Evolutionary conservation across 1,140 invertebrate genomes (phyloP).

Genomic region (Microvelia longipes): DNA sequence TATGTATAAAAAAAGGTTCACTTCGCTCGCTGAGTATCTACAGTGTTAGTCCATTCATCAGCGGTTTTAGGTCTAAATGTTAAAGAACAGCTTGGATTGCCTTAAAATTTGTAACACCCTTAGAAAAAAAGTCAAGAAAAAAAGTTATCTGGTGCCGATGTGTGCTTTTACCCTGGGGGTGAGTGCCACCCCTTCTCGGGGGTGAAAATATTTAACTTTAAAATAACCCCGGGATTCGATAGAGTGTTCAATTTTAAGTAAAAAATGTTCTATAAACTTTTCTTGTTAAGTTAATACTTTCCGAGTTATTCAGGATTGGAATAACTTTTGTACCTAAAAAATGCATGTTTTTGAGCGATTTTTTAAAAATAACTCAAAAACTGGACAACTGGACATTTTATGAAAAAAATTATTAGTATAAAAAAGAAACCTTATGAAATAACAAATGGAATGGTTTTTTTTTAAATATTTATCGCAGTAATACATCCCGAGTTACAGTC

Average conservation of each 20-base stretch:
- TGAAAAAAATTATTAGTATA: no score
- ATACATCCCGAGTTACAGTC: no score
- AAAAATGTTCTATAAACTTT: not conserved
- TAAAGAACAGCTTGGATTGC: not conserved
- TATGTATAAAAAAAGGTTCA: no score
- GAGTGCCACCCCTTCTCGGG: not conserved
- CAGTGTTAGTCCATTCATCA: not conserved
- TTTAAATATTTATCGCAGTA: no score
- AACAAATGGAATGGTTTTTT: no score
- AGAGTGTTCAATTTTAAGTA: not conserved
- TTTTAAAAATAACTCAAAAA: not conserved
- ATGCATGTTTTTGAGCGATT: not conserved
- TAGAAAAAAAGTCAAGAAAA: not conserved
- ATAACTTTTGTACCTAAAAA: not conserved
- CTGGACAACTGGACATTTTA: no score
- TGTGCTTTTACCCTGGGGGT: not conserved
- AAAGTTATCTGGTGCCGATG: not conserved
- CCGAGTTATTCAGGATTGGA: not conserved
- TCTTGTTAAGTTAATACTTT: not conserved
- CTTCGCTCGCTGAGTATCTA: no score
- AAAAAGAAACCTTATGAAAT: no score
- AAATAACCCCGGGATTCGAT: not conserved
- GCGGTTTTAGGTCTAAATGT: not conserved
- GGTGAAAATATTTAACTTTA: not conserved
- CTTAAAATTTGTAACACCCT: not conserved